Percentiles rank a stretch among this genome's conserved stretches.
Evolutionary conservation across 1,140 invertebrate genomes (phyloP).

Genomic region (Bathynomus jamesi): DNA sequence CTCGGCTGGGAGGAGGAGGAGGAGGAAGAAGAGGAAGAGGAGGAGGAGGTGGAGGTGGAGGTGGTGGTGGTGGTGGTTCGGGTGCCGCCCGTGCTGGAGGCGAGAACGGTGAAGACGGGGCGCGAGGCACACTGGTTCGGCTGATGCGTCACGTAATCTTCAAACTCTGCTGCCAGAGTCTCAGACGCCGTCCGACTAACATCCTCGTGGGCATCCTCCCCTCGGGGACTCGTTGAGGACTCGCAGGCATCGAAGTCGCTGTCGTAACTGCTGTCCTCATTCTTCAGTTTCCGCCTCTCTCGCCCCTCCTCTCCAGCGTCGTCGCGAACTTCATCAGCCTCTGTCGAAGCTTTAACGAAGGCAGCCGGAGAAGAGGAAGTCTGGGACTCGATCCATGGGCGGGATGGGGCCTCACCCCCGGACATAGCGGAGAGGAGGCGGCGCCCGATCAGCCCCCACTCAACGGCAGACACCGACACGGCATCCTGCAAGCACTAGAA

Average conservation of each 20-base stretch:
- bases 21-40: neutral
- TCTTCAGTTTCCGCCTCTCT: conserved; percentile 42
- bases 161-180: conserved; percentile 72
- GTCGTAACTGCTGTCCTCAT: conserved; percentile 76
- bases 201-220: conserved; percentile 53
- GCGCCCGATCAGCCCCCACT: conserved; percentile 17
- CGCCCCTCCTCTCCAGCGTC: neutral
- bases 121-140: neutral
- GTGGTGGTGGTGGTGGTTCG: neutral
- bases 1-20: neutral
- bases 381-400: neutral
- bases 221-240: conserved; percentile 40
- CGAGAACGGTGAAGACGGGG: neutral
- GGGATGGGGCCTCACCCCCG: conserved; percentile 13
- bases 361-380: neutral
- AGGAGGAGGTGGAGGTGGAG: neutral
- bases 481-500: conserved; percentile 32
- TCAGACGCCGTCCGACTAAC: conserved; percentile 70
- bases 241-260: conserved; percentile 69
- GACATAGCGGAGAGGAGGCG: conserved; percentile 20
- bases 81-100: neutral
- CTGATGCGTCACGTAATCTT: conserved; percentile 62
- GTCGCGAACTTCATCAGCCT: neutral
- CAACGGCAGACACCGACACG: conserved; percentile 14
- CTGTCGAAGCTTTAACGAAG: conserved; percentile 3